These are phyloP conservation scores for Druceiella hillmani DNA, from an alignment of 2,888 invertebrate genomes.

Conservation along the genomic window DNA sequence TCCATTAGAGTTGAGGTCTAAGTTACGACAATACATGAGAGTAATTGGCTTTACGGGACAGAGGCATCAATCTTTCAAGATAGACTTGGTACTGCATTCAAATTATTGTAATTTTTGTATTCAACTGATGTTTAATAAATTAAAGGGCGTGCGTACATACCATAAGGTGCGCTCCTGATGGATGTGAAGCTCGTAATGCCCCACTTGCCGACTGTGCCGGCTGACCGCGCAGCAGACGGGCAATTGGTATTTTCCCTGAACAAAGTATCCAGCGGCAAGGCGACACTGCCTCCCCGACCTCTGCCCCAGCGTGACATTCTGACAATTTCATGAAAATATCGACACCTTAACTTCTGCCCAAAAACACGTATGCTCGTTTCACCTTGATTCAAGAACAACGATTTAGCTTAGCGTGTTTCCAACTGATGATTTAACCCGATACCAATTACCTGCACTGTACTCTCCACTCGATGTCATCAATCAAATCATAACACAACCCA, in stretches of 20 bases:
- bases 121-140: no score
- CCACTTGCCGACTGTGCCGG: slow-evolving; percentile 91
- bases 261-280: slow-evolving; percentile 58
- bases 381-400: slow-evolving; percentile 30
- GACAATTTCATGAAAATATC: slow-evolving; percentile 50
- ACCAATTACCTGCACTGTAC: not conserved
- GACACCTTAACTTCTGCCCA: slow-evolving; percentile 30
- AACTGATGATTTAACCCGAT: slow-evolving; percentile 37
- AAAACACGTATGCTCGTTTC: slow-evolving; percentile 29
- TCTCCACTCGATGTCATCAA: slow-evolving; percentile 3
- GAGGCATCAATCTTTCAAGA: no score
- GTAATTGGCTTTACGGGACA: no score
- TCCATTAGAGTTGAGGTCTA: no score
- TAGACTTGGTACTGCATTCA: no score
- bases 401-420: slow-evolving; percentile 36
- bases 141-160: slow-evolving; percentile 47
- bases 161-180: slow-evolving; percentile 72
- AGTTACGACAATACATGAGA: no score
- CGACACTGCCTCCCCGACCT: slow-evolving; percentile 55
- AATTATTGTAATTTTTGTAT: no score
- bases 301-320: slow-evolving; percentile 61
- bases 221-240: slow-evolving; percentile 82
- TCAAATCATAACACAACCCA: slow-evolving; percentile 34
- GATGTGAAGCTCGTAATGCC: slow-evolving; percentile 92
- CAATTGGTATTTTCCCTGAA: slow-evolving; percentile 76